Evolutionary conservation across 1,140 invertebrate species (phyloP).

Genomic region (Theocolax elegans): DNA sequence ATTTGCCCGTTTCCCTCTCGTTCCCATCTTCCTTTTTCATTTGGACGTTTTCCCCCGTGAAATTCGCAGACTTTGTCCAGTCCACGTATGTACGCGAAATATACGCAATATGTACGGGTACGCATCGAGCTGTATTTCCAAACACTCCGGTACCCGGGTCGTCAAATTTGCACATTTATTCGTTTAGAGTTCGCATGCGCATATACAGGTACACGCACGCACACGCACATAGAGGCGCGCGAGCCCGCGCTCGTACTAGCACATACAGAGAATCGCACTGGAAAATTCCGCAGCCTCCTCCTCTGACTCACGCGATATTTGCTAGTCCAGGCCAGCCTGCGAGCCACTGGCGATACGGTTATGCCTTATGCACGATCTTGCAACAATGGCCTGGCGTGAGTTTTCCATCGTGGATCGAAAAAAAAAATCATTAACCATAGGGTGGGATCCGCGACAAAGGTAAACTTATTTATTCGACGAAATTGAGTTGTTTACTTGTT

Average conservation of each 20-base stretch:
- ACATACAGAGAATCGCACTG: too few species aligned
- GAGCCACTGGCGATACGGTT: not conserved
- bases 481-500: not conserved
- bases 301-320: too few species aligned
- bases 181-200: slow-evolving; percentile 47
- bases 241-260: too few species aligned
- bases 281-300: too few species aligned
- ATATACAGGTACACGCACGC: not conserved
- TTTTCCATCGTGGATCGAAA: not conserved
- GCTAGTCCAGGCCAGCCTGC: too few species aligned
- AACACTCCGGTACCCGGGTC: slow-evolving; percentile 45
- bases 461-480: not conserved
- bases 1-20: not conserved
- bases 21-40: not conserved
- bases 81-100: slow-evolving; percentile 29
- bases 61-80: not conserved
- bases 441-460: not conserved
- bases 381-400: not conserved
- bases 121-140: slow-evolving; percentile 42
- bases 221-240: too few species aligned
- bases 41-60: not conserved
- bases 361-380: slow-evolving; percentile 17
- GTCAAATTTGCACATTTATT: slow-evolving; percentile 63
- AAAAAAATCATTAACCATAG: not conserved
- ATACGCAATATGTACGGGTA: not conserved